Evolutionary conservation across 2,888 invertebrate genomes (phyloP).

Genomic region (Macaria liturata): DNA sequence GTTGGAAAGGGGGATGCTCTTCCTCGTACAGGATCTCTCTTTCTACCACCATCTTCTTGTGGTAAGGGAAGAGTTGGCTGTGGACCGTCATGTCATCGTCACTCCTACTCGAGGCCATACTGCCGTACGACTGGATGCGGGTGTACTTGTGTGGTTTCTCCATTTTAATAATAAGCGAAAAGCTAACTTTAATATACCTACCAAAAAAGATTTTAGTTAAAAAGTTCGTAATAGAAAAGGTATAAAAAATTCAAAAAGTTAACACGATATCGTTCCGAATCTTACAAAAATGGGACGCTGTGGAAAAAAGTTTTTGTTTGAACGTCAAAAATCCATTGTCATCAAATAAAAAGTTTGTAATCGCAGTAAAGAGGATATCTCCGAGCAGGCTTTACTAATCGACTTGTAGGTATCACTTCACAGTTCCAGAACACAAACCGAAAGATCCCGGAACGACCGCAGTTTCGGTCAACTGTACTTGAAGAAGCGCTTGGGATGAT

Average conservation of each 20-base stretch:
- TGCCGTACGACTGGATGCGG: slow-evolving; percentile 74
- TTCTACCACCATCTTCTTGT: slow-evolving; percentile 70
- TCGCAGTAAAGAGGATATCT: not conserved
- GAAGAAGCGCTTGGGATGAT: slow-evolving; percentile 76
- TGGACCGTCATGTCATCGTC: slow-evolving; percentile 77
- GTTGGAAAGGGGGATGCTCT: slow-evolving; percentile 72
- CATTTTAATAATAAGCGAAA: slow-evolving; percentile 41
- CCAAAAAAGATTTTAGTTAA: slow-evolving; percentile 1
- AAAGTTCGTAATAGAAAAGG: not conserved
- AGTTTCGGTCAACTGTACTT: slow-evolving; percentile 78
- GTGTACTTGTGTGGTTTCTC: slow-evolving; percentile 58
- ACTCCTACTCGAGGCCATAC: slow-evolving; percentile 67
- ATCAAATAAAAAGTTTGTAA: slow-evolving; percentile 23
- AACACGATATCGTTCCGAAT: too few species aligned
- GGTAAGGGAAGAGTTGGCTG: slow-evolving; percentile 71
- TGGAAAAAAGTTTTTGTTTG: slow-evolving; percentile 27
- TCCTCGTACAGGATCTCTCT: slow-evolving; percentile 74
- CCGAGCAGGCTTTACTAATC: slow-evolving; percentile 26
- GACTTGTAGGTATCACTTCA: slow-evolving; percentile 40
- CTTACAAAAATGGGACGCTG: not conserved
- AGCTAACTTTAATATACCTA: not conserved
- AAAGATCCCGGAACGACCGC: slow-evolving; percentile 54
- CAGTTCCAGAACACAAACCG: slow-evolving; percentile 55
- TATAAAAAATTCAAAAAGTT: too few species aligned
- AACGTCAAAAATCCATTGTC: slow-evolving; percentile 26